phyloP scores from a whole-genome alignment of 2,888 invertebrate species.

The Fragum fragum region DNA sequence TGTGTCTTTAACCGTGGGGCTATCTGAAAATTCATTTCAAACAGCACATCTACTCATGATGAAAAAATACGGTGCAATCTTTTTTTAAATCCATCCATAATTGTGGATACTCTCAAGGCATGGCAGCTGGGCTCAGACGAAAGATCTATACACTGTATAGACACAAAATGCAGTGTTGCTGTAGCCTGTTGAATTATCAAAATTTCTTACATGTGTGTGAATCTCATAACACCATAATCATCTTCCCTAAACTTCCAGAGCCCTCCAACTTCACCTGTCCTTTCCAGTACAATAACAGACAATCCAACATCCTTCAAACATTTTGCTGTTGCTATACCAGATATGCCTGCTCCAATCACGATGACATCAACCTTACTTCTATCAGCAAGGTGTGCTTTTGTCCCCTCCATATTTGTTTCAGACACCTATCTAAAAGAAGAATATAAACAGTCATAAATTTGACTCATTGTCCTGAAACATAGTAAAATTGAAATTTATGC shows the following conservation, averaged over 20 bases:
- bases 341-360: conserved; percentile 83
- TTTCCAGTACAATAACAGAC: conserved; percentile 80
- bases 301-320: conserved; percentile 80
- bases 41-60: too few relatives aligned
- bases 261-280: conserved; percentile 83
- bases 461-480: too few relatives aligned
- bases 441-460: too few relatives aligned
- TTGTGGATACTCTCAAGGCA: too few relatives aligned
- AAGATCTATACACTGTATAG: neutral
- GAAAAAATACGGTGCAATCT: too few relatives aligned
- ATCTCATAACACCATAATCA: conserved; percentile 85
- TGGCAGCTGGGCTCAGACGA: neutral
- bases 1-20: too few relatives aligned
- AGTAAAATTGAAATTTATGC: too few relatives aligned
- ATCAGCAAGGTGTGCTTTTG: neutral
- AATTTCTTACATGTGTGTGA: conserved; percentile 84
- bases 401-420: neutral
- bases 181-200: too few relatives aligned
- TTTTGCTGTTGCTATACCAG: conserved; percentile 81
- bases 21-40: too few relatives aligned
- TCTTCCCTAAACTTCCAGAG: conserved; percentile 84
- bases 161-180: too few relatives aligned
- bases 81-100: too few relatives aligned
- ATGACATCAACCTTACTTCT: conserved; percentile 69
- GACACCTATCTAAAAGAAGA: too few relatives aligned